phyloP scores from a whole-genome alignment of 2,113 vertebrate species.

The Rhadina sibilatrix region DNA sequence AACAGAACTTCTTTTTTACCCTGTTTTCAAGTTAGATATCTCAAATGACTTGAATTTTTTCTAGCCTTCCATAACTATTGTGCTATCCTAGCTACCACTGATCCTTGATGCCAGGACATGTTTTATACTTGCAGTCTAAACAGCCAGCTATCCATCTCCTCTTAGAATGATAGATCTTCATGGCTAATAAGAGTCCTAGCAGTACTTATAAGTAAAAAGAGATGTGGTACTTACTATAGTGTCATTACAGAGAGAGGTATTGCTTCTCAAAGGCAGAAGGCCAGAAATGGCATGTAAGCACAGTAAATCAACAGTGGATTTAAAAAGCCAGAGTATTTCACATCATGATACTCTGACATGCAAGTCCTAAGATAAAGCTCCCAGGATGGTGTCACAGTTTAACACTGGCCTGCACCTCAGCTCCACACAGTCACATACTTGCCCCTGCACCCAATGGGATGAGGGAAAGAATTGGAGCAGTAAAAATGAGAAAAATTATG shows the following conservation, averaged over 20 bases:
- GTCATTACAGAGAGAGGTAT: background rate
- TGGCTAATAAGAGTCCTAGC: background rate
- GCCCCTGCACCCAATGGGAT: background rate
- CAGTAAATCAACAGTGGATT: background rate
- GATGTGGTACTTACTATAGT: background rate
- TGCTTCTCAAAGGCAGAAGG: background rate
- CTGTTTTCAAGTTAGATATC: background rate
- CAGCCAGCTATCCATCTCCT: background rate
- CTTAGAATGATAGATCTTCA: background rate
- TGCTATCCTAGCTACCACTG: background rate
- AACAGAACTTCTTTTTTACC: background rate
- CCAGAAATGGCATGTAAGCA: background rate
- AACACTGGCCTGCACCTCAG: background rate
- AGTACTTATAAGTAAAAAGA: background rate
- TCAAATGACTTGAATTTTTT: background rate
- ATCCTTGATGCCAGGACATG: background rate
- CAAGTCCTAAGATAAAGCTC: background rate
- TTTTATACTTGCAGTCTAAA: background rate
- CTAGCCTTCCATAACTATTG: background rate
- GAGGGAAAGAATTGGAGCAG: background rate
- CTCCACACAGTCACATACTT: fast-evolving
- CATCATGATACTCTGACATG: background rate
- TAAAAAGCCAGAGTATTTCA: background rate
- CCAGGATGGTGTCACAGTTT: background rate
- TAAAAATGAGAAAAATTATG: background rate